A percentile compares a stretch with the other conserved stretches of the same genome.
Evolutionary conservation across 2,797 vertebrate genomes (phyloP).

Genomic region (Melanotaenia boesemani): DNA sequence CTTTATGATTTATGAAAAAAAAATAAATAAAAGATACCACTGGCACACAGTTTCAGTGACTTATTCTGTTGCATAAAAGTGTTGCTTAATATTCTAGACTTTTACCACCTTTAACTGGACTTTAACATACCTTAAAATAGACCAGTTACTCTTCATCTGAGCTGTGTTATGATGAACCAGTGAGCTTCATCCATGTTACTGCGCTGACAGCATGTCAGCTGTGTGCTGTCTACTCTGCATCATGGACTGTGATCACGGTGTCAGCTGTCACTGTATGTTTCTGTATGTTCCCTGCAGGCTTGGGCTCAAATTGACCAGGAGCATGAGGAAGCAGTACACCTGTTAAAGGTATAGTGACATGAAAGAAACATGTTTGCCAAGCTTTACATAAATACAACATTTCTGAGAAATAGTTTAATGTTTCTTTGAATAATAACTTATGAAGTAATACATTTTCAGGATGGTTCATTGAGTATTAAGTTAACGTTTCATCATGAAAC

Average conservation of each 20-base stretch:
- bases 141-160: slow-evolving; percentile 37
- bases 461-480: not conserved
- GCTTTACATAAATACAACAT: not conserved
- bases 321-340: slow-evolving; percentile 88
- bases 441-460: not conserved
- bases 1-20: too few relatives aligned
- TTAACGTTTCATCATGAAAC: not conserved
- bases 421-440: not conserved
- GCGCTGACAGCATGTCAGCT: slow-evolving; percentile 67
- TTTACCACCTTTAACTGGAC: slow-evolving; percentile 5
- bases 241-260: slow-evolving; percentile 59
- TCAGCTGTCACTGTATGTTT: slow-evolving; percentile 70
- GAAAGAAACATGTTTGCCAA: not conserved
- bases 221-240: slow-evolving; percentile 47
- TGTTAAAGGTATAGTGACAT: slow-evolving; percentile 87
- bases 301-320: slow-evolving; percentile 91
- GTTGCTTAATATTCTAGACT: slow-evolving; percentile 2
- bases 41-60: not conserved
- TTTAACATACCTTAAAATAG: slow-evolving; percentile 21
- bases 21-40: not conserved
- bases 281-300: slow-evolving; percentile 79
- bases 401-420: not conserved
- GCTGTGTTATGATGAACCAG: slow-evolving; percentile 48
- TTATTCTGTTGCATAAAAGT: slow-evolving; percentile 4
- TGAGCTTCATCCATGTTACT: slow-evolving; percentile 41